phyloP scores from a whole-genome alignment of 2,888 invertebrate genomes.

The Apeira syringaria region DNA sequence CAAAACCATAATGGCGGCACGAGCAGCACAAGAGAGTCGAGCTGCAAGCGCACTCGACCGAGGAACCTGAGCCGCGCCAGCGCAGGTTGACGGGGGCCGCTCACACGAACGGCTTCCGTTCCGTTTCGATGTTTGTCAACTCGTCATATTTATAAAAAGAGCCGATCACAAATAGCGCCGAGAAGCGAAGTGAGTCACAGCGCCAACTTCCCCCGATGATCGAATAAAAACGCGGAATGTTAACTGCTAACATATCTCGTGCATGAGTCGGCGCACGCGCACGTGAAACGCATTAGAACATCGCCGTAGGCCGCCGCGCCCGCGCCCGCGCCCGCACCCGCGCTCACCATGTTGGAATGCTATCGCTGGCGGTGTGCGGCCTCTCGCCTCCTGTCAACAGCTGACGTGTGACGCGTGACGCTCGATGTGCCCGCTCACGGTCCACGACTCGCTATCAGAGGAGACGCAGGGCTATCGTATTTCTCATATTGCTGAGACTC shows the following conservation, averaged over 20 bases:
- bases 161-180: constrained; percentile 10
- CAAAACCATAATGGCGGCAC: too few relatives aligned
- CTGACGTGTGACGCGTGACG: neutral
- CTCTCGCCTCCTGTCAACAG: neutral
- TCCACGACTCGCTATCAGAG: neutral
- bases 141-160: neutral
- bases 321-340: too few relatives aligned
- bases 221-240: constrained; percentile 42
- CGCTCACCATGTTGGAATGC: constrained; percentile 16
- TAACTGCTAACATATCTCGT: constrained; percentile 40
- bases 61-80: too few relatives aligned
- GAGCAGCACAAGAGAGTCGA: too few relatives aligned
- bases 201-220: constrained; percentile 30
- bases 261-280: constrained; percentile 38
- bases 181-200: constrained; percentile 38
- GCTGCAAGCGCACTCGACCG: too few relatives aligned
- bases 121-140: neutral
- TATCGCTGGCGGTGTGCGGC: constrained; percentile 4
- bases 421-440: neutral
- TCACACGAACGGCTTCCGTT: neutral
- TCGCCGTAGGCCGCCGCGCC: constrained; percentile 1
- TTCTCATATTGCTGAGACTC: too few relatives aligned
- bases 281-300: constrained; percentile 33
- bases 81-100: too few relatives aligned
- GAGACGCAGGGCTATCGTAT: too few relatives aligned